A percentile compares a stretch with the other conserved stretches of the same genome.
Evolutionary conservation across 2,797 vertebrate species (phyloP).

Genomic region (Cynodonichthys magdalenae): DNA sequence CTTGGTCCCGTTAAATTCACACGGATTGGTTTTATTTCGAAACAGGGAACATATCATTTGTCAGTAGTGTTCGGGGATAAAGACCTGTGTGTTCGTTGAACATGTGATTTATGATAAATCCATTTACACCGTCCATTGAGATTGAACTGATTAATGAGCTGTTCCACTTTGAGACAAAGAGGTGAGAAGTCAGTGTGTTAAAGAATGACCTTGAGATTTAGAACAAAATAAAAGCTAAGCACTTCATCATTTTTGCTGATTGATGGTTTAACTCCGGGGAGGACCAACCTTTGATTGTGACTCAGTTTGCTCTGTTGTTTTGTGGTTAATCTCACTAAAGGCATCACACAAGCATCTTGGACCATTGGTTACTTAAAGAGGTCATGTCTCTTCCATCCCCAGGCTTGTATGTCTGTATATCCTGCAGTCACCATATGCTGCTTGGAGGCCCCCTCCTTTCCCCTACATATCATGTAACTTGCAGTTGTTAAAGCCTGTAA

Average conservation of each 20-base stretch:
- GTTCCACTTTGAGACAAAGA: slow-evolving; percentile 62
- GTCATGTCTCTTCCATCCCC: slow-evolving; percentile 56
- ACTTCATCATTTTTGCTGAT: slow-evolving; percentile 16
- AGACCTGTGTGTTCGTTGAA: slow-evolving; percentile 35
- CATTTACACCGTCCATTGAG: slow-evolving; percentile 65
- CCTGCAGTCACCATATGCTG: slow-evolving; percentile 68
- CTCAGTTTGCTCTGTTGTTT: slow-evolving; percentile 17
- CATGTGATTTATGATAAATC: slow-evolving; percentile 59
- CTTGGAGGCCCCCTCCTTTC: slow-evolving; percentile 29
- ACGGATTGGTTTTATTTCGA: not conserved
- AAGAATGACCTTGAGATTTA: slow-evolving; percentile 65
- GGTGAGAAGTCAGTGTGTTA: slow-evolving; percentile 58
- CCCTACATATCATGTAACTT: slow-evolving; percentile 45
- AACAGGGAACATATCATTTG: not conserved
- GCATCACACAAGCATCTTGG: slow-evolving; percentile 21
- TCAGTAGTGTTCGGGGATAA: not conserved
- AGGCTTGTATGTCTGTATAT: slow-evolving; percentile 60
- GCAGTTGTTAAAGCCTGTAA: slow-evolving; percentile 65
- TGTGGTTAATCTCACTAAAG: slow-evolving; percentile 12
- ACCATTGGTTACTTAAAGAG: slow-evolving; percentile 39
- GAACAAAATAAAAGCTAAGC: slow-evolving; percentile 18
- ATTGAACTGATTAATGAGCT: slow-evolving; percentile 68
- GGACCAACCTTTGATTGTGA: slow-evolving; percentile 1
- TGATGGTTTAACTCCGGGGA: not conserved
- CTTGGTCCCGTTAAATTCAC: not conserved